These are phyloP conservation scores for Anseranas semipalmata DNA, from an alignment of 2,113 vertebrate species.

Conservation along the genomic window DNA sequence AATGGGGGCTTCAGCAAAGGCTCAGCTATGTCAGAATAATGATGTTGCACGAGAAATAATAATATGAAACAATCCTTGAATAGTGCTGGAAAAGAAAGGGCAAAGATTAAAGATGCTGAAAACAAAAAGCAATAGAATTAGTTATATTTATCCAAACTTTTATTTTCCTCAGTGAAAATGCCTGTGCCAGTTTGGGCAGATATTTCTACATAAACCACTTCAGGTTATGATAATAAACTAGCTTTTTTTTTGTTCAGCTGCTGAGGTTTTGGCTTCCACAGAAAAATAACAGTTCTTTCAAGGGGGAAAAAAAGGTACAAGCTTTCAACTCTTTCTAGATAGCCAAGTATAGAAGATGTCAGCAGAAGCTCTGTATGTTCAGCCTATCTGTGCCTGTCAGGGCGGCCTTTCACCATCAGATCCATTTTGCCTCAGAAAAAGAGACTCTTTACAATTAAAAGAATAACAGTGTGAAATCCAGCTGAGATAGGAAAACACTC, in stretches of 20 bases:
- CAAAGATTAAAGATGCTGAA: not conserved
- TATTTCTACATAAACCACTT: not conserved
- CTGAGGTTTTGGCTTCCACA: not conserved
- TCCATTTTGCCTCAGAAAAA: slow-evolving; percentile 16
- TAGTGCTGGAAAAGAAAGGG: not conserved
- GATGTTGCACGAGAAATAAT: not conserved
- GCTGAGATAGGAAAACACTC: slow-evolving; percentile 16
- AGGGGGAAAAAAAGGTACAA: not conserved
- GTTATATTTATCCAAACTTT: not conserved
- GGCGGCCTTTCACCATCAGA: not conserved
- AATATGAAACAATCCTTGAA: not conserved
- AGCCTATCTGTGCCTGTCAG: not conserved
- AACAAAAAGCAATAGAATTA: not conserved
- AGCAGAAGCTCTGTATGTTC: not conserved
- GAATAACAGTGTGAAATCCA: not conserved
- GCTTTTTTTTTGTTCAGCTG: not conserved
- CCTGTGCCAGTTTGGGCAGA: not conserved
- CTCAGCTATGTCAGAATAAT: not conserved
- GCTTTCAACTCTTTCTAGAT: not conserved
- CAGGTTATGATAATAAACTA: not conserved
- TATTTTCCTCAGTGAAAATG: not conserved
- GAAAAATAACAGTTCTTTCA: not conserved
- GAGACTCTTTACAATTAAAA: slow-evolving; percentile 3
- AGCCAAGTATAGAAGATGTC: not conserved
- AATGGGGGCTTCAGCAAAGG: not conserved